Conservation (phyloP, 2,888 invertebrate species). For the Branchellion lobata region DNA sequence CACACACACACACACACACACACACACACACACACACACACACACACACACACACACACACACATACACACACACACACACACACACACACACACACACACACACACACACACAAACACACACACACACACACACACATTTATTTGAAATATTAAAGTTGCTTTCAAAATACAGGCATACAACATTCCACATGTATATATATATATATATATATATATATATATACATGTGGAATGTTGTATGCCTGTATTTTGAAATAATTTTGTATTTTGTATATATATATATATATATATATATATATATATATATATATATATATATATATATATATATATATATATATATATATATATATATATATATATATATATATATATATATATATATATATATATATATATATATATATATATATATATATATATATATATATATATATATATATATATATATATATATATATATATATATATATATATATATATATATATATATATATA, state of each 20-base stretch:
- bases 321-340: conserved; percentile 2
- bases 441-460: conserved; percentile 15
- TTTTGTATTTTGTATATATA: background rate
- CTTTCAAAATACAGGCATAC: too few relatives aligned
- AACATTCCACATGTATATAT: too few relatives aligned
- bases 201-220: too few relatives aligned
- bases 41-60: too few relatives aligned
- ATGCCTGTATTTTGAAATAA: background rate
- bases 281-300: conserved; percentile 4
- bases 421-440: conserved; percentile 2
- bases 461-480: conserved; percentile 7
- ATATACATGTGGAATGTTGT: background rate
- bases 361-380: background rate
- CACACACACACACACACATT: too few relatives aligned
- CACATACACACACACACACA: too few relatives aligned
- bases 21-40: too few relatives aligned
- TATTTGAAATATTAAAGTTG: too few relatives aligned
- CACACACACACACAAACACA: too few relatives aligned
- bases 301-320: background rate
- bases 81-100: too few relatives aligned
- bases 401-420: background rate
- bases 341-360: background rate
- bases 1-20: too few relatives aligned
- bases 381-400: background rate
- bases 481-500: conserved; percentile 23